Percentiles rank a stretch among this genome's conserved stretches.
Conservation (phyloP, 2,113 vertebrate genomes). For the Echinops telfairi region DNA sequence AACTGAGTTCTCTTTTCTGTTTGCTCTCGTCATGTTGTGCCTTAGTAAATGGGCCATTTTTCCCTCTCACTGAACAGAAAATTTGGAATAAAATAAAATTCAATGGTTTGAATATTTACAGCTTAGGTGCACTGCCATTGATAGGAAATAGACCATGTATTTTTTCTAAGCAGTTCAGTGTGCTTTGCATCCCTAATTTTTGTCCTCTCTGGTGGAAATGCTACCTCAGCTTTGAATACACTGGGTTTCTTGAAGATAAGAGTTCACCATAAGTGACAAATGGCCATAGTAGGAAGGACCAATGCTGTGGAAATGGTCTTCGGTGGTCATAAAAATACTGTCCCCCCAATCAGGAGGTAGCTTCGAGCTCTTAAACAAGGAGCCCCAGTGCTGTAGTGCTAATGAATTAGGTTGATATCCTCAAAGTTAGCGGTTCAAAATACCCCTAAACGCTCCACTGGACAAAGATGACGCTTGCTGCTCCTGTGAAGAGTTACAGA, state of each 20-base stretch:
- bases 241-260: neutral
- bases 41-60: constrained; percentile 62
- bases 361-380: neutral
- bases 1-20: constrained; percentile 81
- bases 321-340: neutral
- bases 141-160: constrained; percentile 24
- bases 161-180: constrained; percentile 6
- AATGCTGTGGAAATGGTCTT: neutral
- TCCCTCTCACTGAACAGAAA: constrained; percentile 69
- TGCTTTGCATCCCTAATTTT: neutral
- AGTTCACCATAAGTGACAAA: neutral
- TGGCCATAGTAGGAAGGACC: neutral
- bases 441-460: too few relatives aligned
- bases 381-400: too few relatives aligned
- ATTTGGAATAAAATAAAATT: constrained; percentile 53
- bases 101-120: constrained; percentile 56
- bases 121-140: neutral
- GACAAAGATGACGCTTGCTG: too few relatives aligned
- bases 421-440: too few relatives aligned
- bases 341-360: neutral
- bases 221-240: constrained; percentile 48
- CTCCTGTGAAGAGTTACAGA: too few relatives aligned
- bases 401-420: too few relatives aligned
- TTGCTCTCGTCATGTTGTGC: constrained; percentile 78
- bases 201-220: neutral